Conservation (phyloP, 2,113 vertebrate genomes). For the Seriola rivoliana region DNA sequence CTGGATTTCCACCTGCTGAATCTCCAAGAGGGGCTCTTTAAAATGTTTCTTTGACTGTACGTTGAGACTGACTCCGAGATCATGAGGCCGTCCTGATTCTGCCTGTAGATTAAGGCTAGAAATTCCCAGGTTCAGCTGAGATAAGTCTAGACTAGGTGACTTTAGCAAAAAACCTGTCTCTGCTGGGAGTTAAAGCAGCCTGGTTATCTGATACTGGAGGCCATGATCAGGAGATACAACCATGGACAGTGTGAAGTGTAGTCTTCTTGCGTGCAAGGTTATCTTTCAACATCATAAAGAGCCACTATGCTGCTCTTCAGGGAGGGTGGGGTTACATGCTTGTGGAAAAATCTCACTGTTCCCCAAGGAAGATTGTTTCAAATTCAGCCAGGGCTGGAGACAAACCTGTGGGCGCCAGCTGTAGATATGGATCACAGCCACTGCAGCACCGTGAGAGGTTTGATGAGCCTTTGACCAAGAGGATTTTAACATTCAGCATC, state of each 20-base stretch:
- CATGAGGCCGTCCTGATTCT: slow-evolving; percentile 63
- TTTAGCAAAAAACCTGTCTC: slow-evolving; percentile 65
- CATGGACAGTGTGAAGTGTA: slow-evolving; percentile 52
- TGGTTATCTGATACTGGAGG: slow-evolving; percentile 72
- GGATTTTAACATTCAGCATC: slow-evolving; percentile 23
- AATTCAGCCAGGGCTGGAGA: slow-evolving; percentile 21
- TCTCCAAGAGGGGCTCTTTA: slow-evolving; percentile 39
- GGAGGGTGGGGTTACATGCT: neutral
- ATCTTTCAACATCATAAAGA: slow-evolving; percentile 59
- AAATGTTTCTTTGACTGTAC: slow-evolving; percentile 29
- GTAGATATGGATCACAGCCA: neutral
- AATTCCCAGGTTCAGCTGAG: slow-evolving; percentile 69
- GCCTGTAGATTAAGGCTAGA: slow-evolving; percentile 68
- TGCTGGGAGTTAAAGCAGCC: slow-evolving; percentile 62
- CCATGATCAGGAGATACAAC: slow-evolving; percentile 67
- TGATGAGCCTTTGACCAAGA: slow-evolving; percentile 18
- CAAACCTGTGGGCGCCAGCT: slow-evolving; percentile 10
- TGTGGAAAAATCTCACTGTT: slow-evolving; percentile 18
- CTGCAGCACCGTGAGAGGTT: neutral
- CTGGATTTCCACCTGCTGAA: slow-evolving; percentile 58
- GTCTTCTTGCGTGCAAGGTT: slow-evolving; percentile 61
- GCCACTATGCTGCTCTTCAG: slow-evolving; percentile 25
- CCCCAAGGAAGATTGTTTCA: neutral
- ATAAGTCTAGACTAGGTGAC: slow-evolving; percentile 73
- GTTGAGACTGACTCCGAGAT: slow-evolving; percentile 46